Evolutionary conservation across 2,888 invertebrate genomes (phyloP).

Genomic region (Sepiola atlantica): DNA sequence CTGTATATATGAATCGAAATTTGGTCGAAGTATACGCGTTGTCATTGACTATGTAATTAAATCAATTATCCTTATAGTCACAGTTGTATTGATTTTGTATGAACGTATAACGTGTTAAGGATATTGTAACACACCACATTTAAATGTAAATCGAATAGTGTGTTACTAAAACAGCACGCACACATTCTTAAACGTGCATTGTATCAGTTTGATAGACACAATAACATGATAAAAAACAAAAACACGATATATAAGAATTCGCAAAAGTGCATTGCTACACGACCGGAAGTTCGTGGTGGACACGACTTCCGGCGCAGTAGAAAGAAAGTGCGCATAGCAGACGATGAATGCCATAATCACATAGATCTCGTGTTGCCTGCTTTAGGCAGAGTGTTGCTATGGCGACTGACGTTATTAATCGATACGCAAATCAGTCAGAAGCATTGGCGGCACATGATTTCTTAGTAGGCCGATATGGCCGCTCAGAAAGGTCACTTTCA

Average conservation of each 20-base stretch:
- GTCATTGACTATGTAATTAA: too few species aligned
- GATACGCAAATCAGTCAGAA: constrained; percentile 32
- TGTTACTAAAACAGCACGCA: too few species aligned
- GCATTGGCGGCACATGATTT: constrained; percentile 15
- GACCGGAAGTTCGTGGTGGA: neutral
- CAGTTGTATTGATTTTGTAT: too few species aligned
- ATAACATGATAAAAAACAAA: neutral
- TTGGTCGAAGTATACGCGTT: too few species aligned
- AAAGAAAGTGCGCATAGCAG: neutral
- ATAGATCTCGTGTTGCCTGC: neutral
- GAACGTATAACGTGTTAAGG: too few species aligned
- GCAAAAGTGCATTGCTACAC: neutral
- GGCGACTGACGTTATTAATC: neutral
- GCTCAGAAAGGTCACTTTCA: constrained; percentile 13
- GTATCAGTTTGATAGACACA: too few species aligned
- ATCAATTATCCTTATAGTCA: too few species aligned
- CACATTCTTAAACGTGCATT: too few species aligned
- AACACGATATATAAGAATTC: neutral
- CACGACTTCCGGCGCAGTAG: neutral
- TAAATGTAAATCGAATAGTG: too few species aligned
- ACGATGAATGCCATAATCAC: neutral
- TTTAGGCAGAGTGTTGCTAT: neutral
- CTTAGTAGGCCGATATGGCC: constrained; percentile 15
- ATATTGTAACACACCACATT: too few species aligned
- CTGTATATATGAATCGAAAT: too few species aligned